These are phyloP conservation scores for Machaerirhynchus nigripectus DNA, from an alignment of 2,113 vertebrate species.

Conservation along the genomic window DNA sequence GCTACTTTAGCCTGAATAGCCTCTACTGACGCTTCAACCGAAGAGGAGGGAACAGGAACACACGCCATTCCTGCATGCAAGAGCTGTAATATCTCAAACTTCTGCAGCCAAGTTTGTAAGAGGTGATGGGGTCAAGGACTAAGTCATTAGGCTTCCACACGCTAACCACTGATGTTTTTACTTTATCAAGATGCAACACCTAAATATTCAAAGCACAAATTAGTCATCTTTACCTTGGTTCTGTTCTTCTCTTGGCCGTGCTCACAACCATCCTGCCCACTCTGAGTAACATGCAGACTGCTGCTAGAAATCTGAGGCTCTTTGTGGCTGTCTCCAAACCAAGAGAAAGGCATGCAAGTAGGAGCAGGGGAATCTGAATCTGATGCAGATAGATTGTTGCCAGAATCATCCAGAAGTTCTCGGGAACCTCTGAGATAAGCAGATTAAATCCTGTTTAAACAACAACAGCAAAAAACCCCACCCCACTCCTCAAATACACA, in stretches of 20 bases:
- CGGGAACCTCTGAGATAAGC: slow-evolving; percentile 79
- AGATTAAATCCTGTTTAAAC: background rate
- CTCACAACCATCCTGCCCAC: slow-evolving; percentile 72
- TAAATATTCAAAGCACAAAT: background rate
- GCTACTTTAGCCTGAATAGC: background rate
- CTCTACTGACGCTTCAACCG: background rate
- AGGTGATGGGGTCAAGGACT: background rate
- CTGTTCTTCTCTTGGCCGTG: slow-evolving; percentile 78
- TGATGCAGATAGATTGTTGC: slow-evolving; percentile 83
- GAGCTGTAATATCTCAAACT: background rate
- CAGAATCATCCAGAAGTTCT: slow-evolving; percentile 85
- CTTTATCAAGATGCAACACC: background rate
- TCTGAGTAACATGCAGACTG: slow-evolving; percentile 74
- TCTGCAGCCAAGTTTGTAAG: background rate
- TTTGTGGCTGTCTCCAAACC: slow-evolving; percentile 89
- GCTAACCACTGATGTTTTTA: background rate
- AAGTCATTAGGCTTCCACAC: background rate
- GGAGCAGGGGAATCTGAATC: slow-evolving; percentile 88
- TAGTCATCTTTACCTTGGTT: slow-evolving; percentile 78
- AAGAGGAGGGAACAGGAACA: background rate
- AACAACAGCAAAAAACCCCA: background rate
- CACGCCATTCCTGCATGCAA: background rate
- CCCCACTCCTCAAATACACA: background rate
- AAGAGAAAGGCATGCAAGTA: slow-evolving; percentile 92
- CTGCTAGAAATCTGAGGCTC: slow-evolving; percentile 82